Evolutionary conservation across 2,797 vertebrate species (phyloP).

Genomic region (Phataginus tricuspis): DNA sequence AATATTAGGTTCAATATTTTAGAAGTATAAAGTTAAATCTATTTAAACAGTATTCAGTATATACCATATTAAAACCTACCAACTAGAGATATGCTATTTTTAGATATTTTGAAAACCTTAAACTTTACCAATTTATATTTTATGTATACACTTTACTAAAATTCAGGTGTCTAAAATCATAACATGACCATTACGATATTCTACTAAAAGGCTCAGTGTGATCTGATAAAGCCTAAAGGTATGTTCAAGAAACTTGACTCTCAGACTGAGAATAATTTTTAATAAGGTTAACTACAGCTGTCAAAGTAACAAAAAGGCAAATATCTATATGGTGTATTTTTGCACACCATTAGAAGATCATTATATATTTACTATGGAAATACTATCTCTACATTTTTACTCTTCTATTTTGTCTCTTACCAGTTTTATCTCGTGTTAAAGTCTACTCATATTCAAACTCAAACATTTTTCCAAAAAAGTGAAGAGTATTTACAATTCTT

Average conservation of each 20-base stretch:
- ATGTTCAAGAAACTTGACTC: background rate
- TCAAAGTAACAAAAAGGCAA: constrained; percentile 30
- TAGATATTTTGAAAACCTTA: constrained; percentile 8
- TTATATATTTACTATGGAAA: background rate
- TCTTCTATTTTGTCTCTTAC: background rate
- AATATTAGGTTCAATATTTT: background rate
- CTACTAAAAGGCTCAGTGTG: background rate
- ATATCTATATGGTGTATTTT: background rate
- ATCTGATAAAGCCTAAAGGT: background rate
- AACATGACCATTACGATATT: background rate
- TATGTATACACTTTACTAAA: constrained; percentile 21
- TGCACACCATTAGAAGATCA: background rate
- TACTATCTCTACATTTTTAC: background rate
- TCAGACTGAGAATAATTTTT: constrained; percentile 15
- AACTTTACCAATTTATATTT: constrained; percentile 26
- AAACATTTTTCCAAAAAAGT: background rate
- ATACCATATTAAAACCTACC: background rate
- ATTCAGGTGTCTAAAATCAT: background rate
- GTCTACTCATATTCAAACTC: background rate
- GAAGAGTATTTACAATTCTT: background rate
- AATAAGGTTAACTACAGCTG: constrained; percentile 9
- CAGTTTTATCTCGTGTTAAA: background rate
- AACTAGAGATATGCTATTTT: background rate
- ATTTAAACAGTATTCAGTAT: background rate
- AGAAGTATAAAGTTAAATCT: background rate